phyloP scores from a whole-genome alignment of 2,888 invertebrate genomes.

The Taenaris catops region DNA sequence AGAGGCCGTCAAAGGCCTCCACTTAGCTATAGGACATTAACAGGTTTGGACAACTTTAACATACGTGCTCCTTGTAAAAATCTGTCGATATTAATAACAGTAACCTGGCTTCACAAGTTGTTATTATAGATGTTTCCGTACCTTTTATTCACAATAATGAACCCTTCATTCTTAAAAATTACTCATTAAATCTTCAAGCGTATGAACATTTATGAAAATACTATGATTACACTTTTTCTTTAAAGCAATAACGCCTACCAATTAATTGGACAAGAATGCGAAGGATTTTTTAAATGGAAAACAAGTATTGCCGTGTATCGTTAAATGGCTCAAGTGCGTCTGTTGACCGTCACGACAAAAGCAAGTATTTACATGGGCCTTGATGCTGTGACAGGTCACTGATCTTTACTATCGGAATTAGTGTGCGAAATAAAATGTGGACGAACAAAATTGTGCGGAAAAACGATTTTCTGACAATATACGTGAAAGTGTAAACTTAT shows the following conservation, averaged over 20 bases:
- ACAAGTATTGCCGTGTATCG: slow-evolving; percentile 21
- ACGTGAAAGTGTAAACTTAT: no score
- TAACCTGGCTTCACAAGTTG: no score
- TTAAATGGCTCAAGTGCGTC: slow-evolving; percentile 23
- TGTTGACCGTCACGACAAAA: slow-evolving; percentile 22
- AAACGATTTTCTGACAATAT: no score
- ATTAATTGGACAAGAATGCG: slow-evolving; percentile 21
- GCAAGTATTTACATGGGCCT: slow-evolving; percentile 19
- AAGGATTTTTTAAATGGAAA: slow-evolving; percentile 17
- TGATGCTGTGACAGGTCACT: slow-evolving; percentile 30
- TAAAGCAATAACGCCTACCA: slow-evolving; percentile 6
- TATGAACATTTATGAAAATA: slow-evolving; percentile 11
- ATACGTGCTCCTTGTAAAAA: no score
- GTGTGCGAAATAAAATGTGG: no score
- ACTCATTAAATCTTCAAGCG: slow-evolving; percentile 7
- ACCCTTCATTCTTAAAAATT: neutral
- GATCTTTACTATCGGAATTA: no score
- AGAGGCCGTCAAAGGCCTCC: no score
- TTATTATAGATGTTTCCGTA: slow-evolving; percentile 9
- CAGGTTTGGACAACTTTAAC: no score
- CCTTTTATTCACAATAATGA: slow-evolving; percentile 2
- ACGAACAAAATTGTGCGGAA: no score
- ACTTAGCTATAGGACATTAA: no score
- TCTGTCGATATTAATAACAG: no score
- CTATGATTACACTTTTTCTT: slow-evolving; percentile 7